Percentiles rank a stretch among this genome's conserved stretches.
Evolutionary conservation across 2,797 vertebrate species (phyloP).

Genomic region (Amazona ochrocephala): DNA sequence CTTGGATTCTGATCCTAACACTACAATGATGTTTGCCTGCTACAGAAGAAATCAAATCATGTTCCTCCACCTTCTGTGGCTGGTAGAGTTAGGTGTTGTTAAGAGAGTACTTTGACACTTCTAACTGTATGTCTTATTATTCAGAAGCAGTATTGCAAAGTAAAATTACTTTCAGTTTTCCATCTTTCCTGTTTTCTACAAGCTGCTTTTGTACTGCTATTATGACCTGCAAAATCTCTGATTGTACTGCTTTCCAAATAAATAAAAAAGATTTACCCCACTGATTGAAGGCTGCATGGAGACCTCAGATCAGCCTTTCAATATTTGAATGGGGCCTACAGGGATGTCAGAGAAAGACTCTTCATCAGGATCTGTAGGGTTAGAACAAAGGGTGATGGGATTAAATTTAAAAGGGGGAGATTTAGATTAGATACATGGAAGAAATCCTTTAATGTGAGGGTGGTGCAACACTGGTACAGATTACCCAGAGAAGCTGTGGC

Average conservation of each 20-base stretch:
- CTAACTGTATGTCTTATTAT: neutral
- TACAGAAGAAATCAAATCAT: neutral
- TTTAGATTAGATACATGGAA: neutral
- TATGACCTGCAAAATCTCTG: neutral
- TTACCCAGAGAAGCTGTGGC: neutral
- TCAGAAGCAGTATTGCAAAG: neutral
- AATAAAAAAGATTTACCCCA: neutral
- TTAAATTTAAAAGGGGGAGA: neutral
- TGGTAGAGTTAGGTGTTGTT: neutral
- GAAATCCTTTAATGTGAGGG: neutral
- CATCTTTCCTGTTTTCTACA: neutral
- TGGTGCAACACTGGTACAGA: neutral
- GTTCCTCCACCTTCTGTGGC: neutral
- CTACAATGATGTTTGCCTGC: fast-evolving
- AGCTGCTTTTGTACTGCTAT: neutral
- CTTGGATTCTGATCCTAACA: neutral
- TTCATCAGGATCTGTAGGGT: neutral
- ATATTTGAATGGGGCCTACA: neutral
- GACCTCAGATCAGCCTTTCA: neutral
- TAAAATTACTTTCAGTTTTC: neutral
- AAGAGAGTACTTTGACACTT: neutral
- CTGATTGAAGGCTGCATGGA: neutral
- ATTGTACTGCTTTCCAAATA: neutral
- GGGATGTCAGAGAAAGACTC: neutral
- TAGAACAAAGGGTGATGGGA: neutral